phyloP scores from a whole-genome alignment of 2,113 vertebrate species.

The Phrynosoma blainvillii region DNA sequence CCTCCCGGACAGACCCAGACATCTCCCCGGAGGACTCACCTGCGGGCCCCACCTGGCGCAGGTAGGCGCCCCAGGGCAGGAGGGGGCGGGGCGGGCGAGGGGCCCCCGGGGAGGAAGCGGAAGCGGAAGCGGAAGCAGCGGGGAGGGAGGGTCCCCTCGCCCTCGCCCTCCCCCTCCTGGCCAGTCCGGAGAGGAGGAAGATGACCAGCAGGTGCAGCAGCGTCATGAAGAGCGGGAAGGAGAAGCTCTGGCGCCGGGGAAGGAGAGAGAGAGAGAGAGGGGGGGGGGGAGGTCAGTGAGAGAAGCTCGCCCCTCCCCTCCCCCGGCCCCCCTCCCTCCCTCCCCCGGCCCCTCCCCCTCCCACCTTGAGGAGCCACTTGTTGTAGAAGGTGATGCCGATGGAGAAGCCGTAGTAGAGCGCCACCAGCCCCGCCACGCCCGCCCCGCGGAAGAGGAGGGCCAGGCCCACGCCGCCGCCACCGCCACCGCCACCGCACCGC shows the following conservation, averaged over 20 bases:
- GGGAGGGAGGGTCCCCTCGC: no score
- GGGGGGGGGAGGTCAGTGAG: not conserved
- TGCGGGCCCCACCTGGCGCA: constrained; percentile 87
- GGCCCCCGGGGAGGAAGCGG: not conserved
- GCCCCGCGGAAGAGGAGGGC: constrained; percentile 62
- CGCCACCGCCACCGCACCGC: no score
- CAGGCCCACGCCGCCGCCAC: constrained; percentile 50
- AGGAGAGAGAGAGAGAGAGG: not conserved
- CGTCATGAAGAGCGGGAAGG: constrained; percentile 93
- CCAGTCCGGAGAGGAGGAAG: constrained; percentile 79
- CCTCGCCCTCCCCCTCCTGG: constrained; percentile 67
- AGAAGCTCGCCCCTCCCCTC: not conserved
- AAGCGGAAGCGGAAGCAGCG: no score
- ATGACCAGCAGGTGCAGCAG: constrained; percentile 87
- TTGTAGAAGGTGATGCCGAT: constrained; percentile 96
- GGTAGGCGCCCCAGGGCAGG: constrained; percentile 86
- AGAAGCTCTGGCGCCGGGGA: constrained; percentile 80
- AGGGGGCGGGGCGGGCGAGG: constrained; percentile 71
- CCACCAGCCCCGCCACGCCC: constrained; percentile 80
- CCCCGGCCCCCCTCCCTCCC: not conserved
- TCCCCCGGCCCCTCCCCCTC: accelerated
- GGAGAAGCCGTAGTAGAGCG: constrained; percentile 91
- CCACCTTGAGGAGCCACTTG: constrained; percentile 93
- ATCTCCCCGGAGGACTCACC: constrained; percentile 80
- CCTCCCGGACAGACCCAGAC: no score